Conservation (phyloP, 2,113 vertebrate species). For the Pampusana beccarii region DNA sequence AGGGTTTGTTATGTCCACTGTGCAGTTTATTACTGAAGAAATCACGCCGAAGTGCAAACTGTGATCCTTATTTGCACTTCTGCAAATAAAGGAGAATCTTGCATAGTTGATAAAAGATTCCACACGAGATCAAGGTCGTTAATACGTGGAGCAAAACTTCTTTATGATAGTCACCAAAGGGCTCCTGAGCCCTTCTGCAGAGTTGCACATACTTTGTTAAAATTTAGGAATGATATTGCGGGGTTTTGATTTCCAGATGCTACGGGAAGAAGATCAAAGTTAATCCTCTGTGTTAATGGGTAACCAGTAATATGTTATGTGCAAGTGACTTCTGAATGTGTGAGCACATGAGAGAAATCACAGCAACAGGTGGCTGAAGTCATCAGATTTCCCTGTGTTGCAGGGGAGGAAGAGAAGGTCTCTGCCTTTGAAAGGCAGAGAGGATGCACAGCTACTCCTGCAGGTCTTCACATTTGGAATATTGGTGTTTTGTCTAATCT, state of each 20-base stretch:
- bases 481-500: background rate
- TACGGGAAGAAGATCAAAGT: background rate
- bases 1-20: background rate
- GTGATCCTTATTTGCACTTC: background rate
- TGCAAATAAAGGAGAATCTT: background rate
- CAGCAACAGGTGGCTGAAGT: background rate
- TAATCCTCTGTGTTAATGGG: background rate
- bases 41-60: rapidly evolving
- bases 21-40: background rate
- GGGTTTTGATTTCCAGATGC: background rate
- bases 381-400: background rate
- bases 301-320: background rate
- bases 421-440: background rate
- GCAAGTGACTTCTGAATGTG: background rate
- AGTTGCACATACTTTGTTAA: background rate
- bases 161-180: rapidly evolving
- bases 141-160: background rate
- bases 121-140: background rate
- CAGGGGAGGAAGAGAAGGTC: background rate
- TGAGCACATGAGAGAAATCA: background rate
- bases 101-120: background rate
- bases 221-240: rapidly evolving
- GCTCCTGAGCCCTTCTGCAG: background rate
- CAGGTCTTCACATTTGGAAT: background rate
- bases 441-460: background rate